These are phyloP conservation scores for Parambassis ranga DNA, from an alignment of 2,797 vertebrate genomes.

Conservation along the genomic window DNA sequence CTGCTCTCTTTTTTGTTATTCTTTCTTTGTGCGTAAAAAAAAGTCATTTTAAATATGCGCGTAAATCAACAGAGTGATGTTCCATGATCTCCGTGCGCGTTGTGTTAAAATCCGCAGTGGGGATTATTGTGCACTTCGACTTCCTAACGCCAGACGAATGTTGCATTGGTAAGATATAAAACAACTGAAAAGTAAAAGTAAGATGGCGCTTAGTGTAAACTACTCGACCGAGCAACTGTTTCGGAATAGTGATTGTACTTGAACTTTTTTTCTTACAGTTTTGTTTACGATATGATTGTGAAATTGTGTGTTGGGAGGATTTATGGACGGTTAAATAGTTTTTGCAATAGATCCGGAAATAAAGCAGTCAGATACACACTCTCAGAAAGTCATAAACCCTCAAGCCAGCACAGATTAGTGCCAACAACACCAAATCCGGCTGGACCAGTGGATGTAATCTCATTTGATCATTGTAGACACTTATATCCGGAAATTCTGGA, in stretches of 20 bases:
- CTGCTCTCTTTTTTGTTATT: constrained; percentile 48
- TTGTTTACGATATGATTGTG: background rate
- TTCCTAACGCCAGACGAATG: constrained; percentile 41
- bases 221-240: background rate
- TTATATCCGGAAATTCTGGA: constrained; percentile 68
- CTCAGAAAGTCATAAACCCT: constrained; percentile 76
- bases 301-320: background rate
- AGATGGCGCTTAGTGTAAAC: constrained; percentile 46
- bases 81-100: constrained; percentile 29
- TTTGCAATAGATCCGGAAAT: constrained; percentile 62
- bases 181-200: constrained; percentile 34
- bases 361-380: constrained; percentile 63
- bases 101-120: constrained; percentile 51
- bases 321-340: constrained; percentile 46
- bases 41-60: constrained; percentile 33
- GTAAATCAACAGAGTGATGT: constrained; percentile 42
- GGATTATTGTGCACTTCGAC: constrained; percentile 50
- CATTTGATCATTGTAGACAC: constrained; percentile 81
- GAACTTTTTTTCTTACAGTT: constrained; percentile 14
- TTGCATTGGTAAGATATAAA: constrained; percentile 53
- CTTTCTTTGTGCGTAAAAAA: constrained; percentile 51
- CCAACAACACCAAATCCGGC: constrained; percentile 83
- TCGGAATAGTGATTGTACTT: background rate
- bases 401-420: constrained; percentile 85
- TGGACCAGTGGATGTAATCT: constrained; percentile 83